Evolutionary conservation across 2,113 vertebrate species (phyloP), one percentile per base, ranked within the genome.

Genomic region (Microcebus griseorufus): DNA sequence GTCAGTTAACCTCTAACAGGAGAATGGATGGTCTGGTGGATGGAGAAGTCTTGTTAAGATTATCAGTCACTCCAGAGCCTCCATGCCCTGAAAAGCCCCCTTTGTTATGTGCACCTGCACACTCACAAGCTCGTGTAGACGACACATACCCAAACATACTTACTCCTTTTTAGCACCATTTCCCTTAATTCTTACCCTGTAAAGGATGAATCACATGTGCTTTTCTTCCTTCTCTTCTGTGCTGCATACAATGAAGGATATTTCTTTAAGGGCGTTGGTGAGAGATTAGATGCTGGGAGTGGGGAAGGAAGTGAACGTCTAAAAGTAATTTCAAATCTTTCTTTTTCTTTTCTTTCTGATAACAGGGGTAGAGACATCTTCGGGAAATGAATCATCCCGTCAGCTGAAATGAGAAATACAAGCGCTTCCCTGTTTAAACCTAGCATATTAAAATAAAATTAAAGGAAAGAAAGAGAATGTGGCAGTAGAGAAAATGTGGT

Each of bases 341-440:
- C 64, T 17, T 78, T 39, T 37, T 73, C 22, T 60, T 81, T 94
- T n/a, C 32, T 58, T 94, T 82, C 45, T 91, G 82, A 88, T 96
- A 90, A 96, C 72, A 82, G n/a, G 84, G 3, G 14, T 75, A 16
- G 81, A 96, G 80, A 85, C 7, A 67, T 51, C 23, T 69, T 65
- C 81, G 73, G 25, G 17, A 95, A 91, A 95, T 96, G 90, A 96
- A 88, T 85, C 81, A 80, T 70, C 17, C 73, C 85, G 67, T 86
- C 84, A 73, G 45, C n/a, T 72, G 55, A 39, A 39, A 53, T 86
- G 76, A 93, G 18, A 97, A 96, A 85, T 32, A 27, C 23, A 76
- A 51, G 4, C 9, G 12, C 37, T 80, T 93, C 13, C 53, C 13
- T 95, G 29, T 86, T 72, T 88, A 70, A 93, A 65, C 6, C 2